Evolutionary conservation across 2,113 vertebrate genomes (phyloP).

Genomic region (Tupaia tana): DNA sequence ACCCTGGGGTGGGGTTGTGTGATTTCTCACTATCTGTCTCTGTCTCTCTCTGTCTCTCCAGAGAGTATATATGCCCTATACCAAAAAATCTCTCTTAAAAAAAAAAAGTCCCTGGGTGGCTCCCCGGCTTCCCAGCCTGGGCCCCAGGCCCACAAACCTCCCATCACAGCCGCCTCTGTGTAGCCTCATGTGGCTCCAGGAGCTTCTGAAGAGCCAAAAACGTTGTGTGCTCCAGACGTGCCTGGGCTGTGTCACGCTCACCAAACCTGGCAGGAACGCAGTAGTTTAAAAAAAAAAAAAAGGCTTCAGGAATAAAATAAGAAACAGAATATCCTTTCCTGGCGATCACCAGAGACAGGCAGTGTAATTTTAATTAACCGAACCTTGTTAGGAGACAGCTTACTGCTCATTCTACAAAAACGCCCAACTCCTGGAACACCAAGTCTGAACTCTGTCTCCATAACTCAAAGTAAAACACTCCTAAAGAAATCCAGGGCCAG

Average conservation of each 20-base stretch:
- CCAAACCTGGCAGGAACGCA: constrained; percentile 59
- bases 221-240: neutral
- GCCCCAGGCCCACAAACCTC: neutral
- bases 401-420: constrained; percentile 17
- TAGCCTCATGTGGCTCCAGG: constrained; percentile 6
- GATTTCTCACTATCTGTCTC: no score
- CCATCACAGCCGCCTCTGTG: neutral
- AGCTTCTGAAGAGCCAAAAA: constrained; percentile 36
- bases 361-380: constrained; percentile 55
- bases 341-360: constrained; percentile 60
- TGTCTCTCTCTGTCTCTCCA: no score
- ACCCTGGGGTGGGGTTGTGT: no score
- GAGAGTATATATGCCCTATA: no score
- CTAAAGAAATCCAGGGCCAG: constrained; percentile 14
- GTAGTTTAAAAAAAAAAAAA: constrained; percentile 4
- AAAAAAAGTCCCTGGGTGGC: neutral
- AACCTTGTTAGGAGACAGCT: neutral
- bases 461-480: neutral
- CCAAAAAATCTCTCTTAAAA: no score
- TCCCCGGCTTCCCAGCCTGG: neutral
- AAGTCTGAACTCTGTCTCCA: constrained; percentile 8
- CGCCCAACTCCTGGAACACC: neutral
- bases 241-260: constrained; percentile 63
- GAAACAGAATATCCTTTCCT: constrained; percentile 42
- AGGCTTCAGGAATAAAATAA: constrained; percentile 54